phyloP scores from a whole-genome alignment of 2,888 invertebrate species.

The Drosophila anomalata region DNA sequence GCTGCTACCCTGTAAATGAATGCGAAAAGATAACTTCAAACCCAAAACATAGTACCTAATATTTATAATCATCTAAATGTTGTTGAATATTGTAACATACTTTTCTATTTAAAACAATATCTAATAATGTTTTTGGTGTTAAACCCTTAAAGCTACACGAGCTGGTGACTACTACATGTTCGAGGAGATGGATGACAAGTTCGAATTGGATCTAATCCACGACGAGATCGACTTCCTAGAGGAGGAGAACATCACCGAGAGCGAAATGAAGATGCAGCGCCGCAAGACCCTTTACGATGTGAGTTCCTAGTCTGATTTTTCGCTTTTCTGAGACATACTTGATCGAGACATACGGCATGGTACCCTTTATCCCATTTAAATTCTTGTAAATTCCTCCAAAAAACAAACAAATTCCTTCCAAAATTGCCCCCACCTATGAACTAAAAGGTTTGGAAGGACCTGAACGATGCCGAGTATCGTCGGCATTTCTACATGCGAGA shows the following conservation, averaged over 20 bases:
- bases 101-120: rapidly evolving
- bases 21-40: slow-evolving; percentile 20
- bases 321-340: not conserved
- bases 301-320: slow-evolving; percentile 53
- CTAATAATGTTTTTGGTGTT: slow-evolving; percentile 26
- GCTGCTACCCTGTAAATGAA: slow-evolving; percentile 52
- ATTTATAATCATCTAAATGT: slow-evolving; percentile 59
- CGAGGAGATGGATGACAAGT: slow-evolving; percentile 94
- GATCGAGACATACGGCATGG: slow-evolving; percentile 11
- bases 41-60: slow-evolving; percentile 9
- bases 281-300: slow-evolving; percentile 83
- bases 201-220: slow-evolving; percentile 87
- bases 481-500: slow-evolving; percentile 82
- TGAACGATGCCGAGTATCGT: slow-evolving; percentile 79
- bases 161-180: slow-evolving; percentile 99
- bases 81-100: slow-evolving; percentile 32
- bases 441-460: slow-evolving; percentile 82
- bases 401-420: not conserved
- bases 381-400: slow-evolving; percentile 48
- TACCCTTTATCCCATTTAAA: slow-evolving; percentile 32
- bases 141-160: slow-evolving; percentile 90
- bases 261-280: slow-evolving; percentile 82
- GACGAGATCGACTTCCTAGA: slow-evolving; percentile 85
- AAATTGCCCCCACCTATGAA: slow-evolving; percentile 24
- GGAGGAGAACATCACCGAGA: slow-evolving; percentile 80